A percentile compares a stretch with the other conserved stretches of the same genome.
phyloP scores from a whole-genome alignment of 2,113 vertebrate species.

The Kryptolebias marmoratus region DNA sequence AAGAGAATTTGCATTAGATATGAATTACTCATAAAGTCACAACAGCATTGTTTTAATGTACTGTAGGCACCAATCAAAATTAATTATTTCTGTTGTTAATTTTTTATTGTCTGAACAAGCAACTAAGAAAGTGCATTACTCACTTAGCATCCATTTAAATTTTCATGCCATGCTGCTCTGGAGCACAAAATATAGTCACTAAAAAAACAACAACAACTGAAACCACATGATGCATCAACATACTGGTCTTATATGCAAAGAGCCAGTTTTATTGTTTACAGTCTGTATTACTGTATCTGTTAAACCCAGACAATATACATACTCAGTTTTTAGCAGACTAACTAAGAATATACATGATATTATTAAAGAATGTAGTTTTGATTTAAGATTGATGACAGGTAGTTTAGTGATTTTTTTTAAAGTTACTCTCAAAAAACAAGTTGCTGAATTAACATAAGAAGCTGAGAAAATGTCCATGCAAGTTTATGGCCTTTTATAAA shows the following conservation, averaged over 20 bases:
- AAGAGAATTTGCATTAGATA: conserved; percentile 80
- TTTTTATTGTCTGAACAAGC: conserved; percentile 87
- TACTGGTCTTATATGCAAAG: conserved; percentile 3
- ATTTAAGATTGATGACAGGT: too few species aligned
- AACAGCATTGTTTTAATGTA: conserved; percentile 85
- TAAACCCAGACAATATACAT: neutral
- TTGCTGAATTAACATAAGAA: too few species aligned
- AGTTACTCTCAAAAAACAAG: too few species aligned
- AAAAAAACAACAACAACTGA: conserved; percentile 65
- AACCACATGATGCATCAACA: conserved; percentile 36
- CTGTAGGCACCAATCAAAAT: conserved; percentile 89
- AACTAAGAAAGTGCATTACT: conserved; percentile 92
- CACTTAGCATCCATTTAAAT: conserved; percentile 87
- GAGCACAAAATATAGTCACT: conserved; percentile 75
- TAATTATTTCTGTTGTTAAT: conserved; percentile 89
- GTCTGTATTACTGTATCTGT: neutral
- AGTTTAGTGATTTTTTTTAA: too few species aligned
- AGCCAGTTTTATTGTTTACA: too few species aligned
- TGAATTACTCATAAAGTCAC: conserved; percentile 85
- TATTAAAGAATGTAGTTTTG: too few species aligned
- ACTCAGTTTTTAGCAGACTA: too few species aligned
- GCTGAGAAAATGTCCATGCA: too few species aligned
- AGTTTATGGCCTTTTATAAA: too few species aligned
- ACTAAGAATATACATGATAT: too few species aligned
- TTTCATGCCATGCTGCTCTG: conserved; percentile 86